Evolutionary conservation across 2,797 vertebrate genomes (phyloP).

Genomic region (Eremophila alpestris): DNA sequence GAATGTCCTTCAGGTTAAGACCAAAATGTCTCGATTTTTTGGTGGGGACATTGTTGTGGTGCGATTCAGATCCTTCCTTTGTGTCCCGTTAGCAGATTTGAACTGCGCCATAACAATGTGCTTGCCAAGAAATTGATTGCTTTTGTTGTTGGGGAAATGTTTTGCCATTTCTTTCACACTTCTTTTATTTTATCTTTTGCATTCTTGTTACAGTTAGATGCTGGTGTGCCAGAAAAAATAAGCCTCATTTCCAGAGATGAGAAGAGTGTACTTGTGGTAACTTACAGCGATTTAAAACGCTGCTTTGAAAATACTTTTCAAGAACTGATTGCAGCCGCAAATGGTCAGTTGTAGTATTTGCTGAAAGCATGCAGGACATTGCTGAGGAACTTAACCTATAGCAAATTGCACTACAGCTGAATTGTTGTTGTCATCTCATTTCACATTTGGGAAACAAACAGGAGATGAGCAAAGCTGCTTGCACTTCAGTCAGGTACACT

Average conservation of each 20-base stretch:
- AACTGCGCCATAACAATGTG: not conserved
- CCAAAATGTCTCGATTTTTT: conserved; percentile 53
- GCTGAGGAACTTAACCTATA: conserved; percentile 80
- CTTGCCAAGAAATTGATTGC: conserved; percentile 51
- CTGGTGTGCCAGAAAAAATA: conserved; percentile 98
- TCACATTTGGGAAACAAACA: conserved; percentile 78
- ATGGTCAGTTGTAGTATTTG: conserved; percentile 96
- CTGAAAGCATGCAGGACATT: conserved; percentile 76
- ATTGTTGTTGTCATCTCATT: conserved; percentile 82
- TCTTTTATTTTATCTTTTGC: conserved; percentile 60
- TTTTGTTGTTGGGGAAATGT: conserved; percentile 66
- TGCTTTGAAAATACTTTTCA: conserved; percentile 99
- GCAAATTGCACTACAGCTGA: conserved; percentile 95
- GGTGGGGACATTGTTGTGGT: not conserved
- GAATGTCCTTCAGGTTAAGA: conserved; percentile 10
- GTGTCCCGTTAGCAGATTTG: not conserved
- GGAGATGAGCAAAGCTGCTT: conserved; percentile 85
- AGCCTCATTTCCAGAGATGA: conserved; percentile 98
- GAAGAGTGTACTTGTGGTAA: conserved; percentile 98
- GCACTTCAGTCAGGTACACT: conserved; percentile 97
- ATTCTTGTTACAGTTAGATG: conserved; percentile 88
- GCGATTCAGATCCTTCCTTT: not conserved
- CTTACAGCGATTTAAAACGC: conserved; percentile 98
- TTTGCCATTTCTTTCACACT: conserved; percentile 52
- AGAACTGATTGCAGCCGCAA: conserved; percentile 93